Percentiles rank a stretch among this genome's conserved stretches.
These are phyloP conservation scores for Silurus asotus DNA, from an alignment of 2,113 vertebrate genomes.

Conservation along the genomic window DNA sequence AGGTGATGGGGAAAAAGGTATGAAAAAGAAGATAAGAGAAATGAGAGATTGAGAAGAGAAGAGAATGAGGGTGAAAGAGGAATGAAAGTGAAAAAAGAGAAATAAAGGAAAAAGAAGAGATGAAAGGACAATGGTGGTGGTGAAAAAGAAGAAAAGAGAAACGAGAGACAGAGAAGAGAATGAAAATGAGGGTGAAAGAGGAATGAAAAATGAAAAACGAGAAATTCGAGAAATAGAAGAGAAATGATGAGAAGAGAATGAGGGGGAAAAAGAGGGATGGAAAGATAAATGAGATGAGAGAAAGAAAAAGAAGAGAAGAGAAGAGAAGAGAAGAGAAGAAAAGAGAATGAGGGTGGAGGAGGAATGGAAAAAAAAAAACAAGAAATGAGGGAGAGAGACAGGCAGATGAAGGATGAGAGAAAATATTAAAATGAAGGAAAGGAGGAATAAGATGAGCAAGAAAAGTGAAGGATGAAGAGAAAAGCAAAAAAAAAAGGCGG, in stretches of 20 bases:
- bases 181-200: neutral
- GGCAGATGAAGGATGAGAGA: neutral
- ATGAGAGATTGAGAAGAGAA: neutral
- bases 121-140: neutral
- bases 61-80: neutral
- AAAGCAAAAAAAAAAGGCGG: too few species aligned
- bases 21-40: neutral
- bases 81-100: neutral
- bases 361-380: neutral
- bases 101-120: neutral
- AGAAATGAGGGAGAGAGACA: neutral
- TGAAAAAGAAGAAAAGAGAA: neutral
- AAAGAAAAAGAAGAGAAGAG: too few species aligned
- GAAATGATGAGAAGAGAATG: neutral
- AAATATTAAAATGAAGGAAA: neutral
- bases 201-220: neutral
- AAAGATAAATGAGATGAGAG: neutral
- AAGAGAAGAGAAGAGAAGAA: neutral
- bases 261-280: neutral
- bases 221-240: neutral
- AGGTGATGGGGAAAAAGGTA: neutral
- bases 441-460: neutral
- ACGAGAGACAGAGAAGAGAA: neutral
- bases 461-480: neutral
- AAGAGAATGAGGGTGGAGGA: neutral